Evolutionary conservation across 2,888 invertebrate genomes (phyloP), one percentile per base, ranked within the genome.

Genomic region (Drosophila algonquin): DNA sequence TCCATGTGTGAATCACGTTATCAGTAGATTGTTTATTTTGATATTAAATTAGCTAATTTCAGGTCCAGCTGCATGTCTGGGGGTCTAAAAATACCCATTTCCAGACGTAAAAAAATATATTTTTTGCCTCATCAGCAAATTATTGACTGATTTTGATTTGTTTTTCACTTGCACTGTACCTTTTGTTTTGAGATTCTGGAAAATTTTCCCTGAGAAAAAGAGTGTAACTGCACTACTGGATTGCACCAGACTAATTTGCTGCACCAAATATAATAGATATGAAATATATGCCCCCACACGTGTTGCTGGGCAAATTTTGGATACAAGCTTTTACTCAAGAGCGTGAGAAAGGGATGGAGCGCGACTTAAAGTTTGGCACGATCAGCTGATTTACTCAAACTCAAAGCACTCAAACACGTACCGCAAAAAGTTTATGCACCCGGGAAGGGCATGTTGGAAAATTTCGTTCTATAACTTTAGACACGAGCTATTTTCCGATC

Each of bases 401-500:
- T 12, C 35, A 12, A 35, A 35, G 5, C 12, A 12, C 5, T 12
- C 35, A 35, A 5, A 35, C 61, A 73, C 40, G 40, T 40, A 44
- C 40, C 1, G 52, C 18, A 1, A 62, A 56, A 48, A 76, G 65
- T 75, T 52, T 32, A 16, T 9, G 32, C 44, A n/a, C 12, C 21
- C 2, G 2, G 9, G 40, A 45, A 30, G 2, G n/a, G 46, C 40
- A 30, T 3, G 27, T 21, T 58, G 14, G n/a, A 21, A 52, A 40
- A 16, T n/a, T 27, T 30, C 44, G 35, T 46, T 51, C 2, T 10
- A 5, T 12, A 9, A 5, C 30, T 9, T 16, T 12, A 7, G n/a
- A 48, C 57, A 54, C 47, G 18, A 50, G 65, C 73, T 47, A 58
- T 68, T 86, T 86, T 86, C 59, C 65, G 64, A 46, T 16, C 48